Evolutionary conservation across 2,888 invertebrate species (phyloP).

Genomic region (Macrophya alboannulata): DNA sequence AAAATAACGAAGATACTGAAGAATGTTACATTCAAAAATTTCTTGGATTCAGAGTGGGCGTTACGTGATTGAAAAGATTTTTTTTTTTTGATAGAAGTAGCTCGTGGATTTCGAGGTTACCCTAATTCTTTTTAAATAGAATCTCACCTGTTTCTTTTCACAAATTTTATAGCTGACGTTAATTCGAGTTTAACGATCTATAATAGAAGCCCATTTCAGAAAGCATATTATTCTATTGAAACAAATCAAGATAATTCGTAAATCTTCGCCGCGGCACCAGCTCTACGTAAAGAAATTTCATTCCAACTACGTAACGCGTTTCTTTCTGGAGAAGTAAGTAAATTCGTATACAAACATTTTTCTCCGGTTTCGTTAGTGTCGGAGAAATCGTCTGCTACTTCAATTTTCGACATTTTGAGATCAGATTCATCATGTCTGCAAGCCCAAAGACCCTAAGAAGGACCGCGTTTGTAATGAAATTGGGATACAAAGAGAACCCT

Average conservation of each 20-base stretch:
- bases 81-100: neutral
- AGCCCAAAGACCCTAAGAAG: neutral
- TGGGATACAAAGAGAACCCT: neutral
- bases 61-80: neutral
- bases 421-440: neutral
- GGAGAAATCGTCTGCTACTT: neutral
- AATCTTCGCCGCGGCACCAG: neutral
- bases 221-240: neutral
- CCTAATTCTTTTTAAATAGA: neutral
- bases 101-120: neutral
- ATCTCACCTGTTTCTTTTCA: neutral
- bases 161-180: constrained; percentile 13
- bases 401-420: neutral
- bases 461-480: neutral
- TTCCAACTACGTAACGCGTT: neutral
- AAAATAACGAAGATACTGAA: neutral
- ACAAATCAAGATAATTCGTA: neutral
- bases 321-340: neutral
- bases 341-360: neutral
- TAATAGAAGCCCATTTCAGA: neutral
- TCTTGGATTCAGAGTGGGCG: neutral
- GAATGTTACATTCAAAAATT: neutral
- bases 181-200: constrained; percentile 11
- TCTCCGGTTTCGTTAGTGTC: no score
- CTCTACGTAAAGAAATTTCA: neutral